Percentiles rank a stretch among this genome's conserved stretches.
Evolutionary conservation across 1,140 invertebrate genomes (phyloP).

Genomic region (Pantala flavescens): DNA sequence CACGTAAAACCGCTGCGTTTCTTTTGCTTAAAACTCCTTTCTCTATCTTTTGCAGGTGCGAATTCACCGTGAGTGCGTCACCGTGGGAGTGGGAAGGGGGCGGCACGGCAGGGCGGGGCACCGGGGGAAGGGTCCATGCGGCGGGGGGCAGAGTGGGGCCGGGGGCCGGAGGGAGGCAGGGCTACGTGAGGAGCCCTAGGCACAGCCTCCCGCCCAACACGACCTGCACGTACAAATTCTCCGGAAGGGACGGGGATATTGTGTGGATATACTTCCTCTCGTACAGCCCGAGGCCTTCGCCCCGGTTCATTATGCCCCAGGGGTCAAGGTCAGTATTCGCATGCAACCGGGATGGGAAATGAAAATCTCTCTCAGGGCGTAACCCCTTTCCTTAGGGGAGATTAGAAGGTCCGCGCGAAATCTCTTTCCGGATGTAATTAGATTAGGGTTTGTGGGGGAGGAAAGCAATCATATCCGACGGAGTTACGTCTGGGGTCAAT

Average conservation of each 20-base stretch:
- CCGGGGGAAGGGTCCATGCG: slow-evolving; percentile 29
- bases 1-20: too few relatives aligned
- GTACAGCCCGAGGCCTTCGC: slow-evolving; percentile 38
- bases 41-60: slow-evolving; percentile 40
- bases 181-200: slow-evolving; percentile 55
- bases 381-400: too few relatives aligned
- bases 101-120: slow-evolving; percentile 36
- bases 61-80: slow-evolving; percentile 59
- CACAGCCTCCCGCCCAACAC: slow-evolving; percentile 76
- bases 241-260: slow-evolving; percentile 60
- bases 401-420: too few relatives aligned
- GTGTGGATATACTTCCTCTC: slow-evolving; percentile 82
- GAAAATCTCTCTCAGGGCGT: too few relatives aligned
- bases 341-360: neutral
- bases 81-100: slow-evolving; percentile 36
- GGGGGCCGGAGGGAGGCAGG: slow-evolving; percentile 21
- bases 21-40: neutral
- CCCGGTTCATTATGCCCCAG: slow-evolving; percentile 2
- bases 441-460: too few relatives aligned
- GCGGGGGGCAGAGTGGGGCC: slow-evolving; percentile 33
- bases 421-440: too few relatives aligned
- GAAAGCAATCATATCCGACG: too few relatives aligned
- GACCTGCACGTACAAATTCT: slow-evolving; percentile 75
- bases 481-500: too few relatives aligned
- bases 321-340: neutral